Base-by-base conservation (phyloP, 37 sponge, comb jelly and placozoan species). In the Lycopodina hypogea region DNA sequence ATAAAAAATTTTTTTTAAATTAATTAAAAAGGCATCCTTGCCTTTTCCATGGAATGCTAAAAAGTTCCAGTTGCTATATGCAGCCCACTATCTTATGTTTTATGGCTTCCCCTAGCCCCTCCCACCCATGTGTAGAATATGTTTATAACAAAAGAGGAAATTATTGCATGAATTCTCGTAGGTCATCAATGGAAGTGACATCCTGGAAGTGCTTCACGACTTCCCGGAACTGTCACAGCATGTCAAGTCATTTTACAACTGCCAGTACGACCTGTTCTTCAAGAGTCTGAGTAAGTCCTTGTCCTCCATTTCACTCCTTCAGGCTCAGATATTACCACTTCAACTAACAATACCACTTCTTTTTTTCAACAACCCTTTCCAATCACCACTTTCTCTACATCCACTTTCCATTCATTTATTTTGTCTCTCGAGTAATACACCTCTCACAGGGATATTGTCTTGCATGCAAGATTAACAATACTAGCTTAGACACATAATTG, bases 181-280 rank as follows among this genome's bases (percentile, higher is more conserved):
- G 97, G 76, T 96, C 14, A 83, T 98, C 45, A 76, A 93, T 60
- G 96, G 99, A 39, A 80, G 96, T 14, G 96, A 98, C 23, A 85
- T 98, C 24, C 88, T 89, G 19, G 99, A 98, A 68, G 94, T 93
- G 0, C 85, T 98, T 1, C 96, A 98, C 68, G 72, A 85, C 41
- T 76, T 77, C 35, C 83, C 90, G 0, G 87, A 91, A 60, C 86
- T 95, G 42, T 77, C 55, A 42, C 68, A 71, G 9, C 93, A 73
- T 72, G 90, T 98, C 51, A 40, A 81, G 37, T 96, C 99, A 17
- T 86, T 98, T 57, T 98, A 98, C 84, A 60, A 95, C 76, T 96
- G 96, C 41, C 85, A 89, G 37, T 98, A 98, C 57, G 94, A 86
- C 24, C 76, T 89, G 39, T 98, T 98, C 90, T 98, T 98, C 78